Conservation (phyloP, 1,140 invertebrate species). For the Chironomus striatipennis region DNA sequence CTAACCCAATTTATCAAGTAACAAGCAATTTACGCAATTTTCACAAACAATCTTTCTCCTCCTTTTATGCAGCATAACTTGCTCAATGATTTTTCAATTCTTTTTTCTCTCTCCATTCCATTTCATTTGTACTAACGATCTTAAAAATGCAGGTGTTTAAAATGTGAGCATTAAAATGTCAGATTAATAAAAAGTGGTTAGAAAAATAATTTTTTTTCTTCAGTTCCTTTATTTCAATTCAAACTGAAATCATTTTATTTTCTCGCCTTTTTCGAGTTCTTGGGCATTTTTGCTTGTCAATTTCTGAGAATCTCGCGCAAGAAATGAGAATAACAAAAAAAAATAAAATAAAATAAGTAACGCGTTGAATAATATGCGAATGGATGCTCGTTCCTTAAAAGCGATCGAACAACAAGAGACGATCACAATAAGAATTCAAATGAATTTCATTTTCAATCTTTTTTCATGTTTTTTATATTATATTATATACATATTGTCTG, state of each 20-base stretch:
- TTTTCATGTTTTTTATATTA: not conserved
- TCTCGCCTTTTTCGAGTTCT: not conserved
- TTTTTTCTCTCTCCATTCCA: not conserved
- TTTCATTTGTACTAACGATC: not conserved
- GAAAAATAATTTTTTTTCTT: not conserved
- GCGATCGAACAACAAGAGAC: not conserved
- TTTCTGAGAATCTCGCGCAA: constrained; percentile 7
- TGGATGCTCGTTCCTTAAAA: not conserved
- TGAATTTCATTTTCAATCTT: constrained; percentile 9
- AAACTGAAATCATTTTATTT: not conserved
- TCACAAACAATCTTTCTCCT: too few species aligned
- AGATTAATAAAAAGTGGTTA: constrained; percentile 16
- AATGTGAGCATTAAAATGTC: constrained; percentile 21
- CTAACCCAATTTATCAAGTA: too few species aligned
- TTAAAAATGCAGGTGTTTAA: constrained; percentile 13
- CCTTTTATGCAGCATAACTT: too few species aligned
- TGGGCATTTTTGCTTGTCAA: not conserved
- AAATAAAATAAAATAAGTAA: not conserved
- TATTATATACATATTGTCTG: not conserved
- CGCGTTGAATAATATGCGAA: constrained; percentile 7
- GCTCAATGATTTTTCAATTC: not conserved
- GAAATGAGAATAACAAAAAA: not conserved
- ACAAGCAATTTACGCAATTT: too few species aligned
- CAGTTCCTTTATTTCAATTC: not conserved
- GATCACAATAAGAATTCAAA: constrained; percentile 14